Evolutionary conservation across 2,888 invertebrate genomes (phyloP).

Genomic region (Caradrina kadenii): DNA sequence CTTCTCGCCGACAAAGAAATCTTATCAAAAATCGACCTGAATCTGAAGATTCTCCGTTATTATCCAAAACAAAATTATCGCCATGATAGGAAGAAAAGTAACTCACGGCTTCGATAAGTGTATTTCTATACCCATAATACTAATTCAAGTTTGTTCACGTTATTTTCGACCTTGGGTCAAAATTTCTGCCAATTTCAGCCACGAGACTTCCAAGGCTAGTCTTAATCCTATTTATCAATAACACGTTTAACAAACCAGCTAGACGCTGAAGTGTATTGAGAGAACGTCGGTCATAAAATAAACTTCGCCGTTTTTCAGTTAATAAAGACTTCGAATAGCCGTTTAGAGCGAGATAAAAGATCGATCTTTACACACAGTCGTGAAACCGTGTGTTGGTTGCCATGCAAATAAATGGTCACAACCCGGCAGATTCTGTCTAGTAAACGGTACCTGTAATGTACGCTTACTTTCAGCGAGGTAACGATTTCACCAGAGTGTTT

Average conservation of each 20-base stretch:
- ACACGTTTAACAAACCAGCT: constrained; percentile 22
- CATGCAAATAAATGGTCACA: constrained; percentile 35
- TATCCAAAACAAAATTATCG: too few relatives aligned
- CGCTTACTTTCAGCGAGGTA: neutral
- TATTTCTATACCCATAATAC: too few relatives aligned
- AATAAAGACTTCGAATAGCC: constrained; percentile 31
- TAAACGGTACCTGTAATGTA: constrained; percentile 21
- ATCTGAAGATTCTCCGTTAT: too few relatives aligned
- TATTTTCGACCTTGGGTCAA: constrained; percentile 28
- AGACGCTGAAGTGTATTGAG: neutral
- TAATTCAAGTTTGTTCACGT: neutral
- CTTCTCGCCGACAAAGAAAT: too few relatives aligned
- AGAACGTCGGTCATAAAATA: constrained; percentile 36
- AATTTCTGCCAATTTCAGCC: constrained; percentile 25
- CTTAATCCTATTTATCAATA: constrained; percentile 36
- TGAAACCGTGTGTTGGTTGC: constrained; percentile 25
- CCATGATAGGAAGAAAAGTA: too few relatives aligned
- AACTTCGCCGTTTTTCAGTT: constrained; percentile 19
- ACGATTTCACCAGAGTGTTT: too few relatives aligned
- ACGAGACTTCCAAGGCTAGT: constrained; percentile 31
- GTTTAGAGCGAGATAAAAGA: constrained; percentile 31
- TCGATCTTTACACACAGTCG: constrained; percentile 13
- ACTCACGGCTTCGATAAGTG: too few relatives aligned
- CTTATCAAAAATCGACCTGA: too few relatives aligned
- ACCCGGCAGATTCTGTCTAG: constrained; percentile 1